These are phyloP conservation scores for Graphium colonna DNA, from an alignment of 2,888 invertebrate genomes.

Conservation along the genomic window DNA sequence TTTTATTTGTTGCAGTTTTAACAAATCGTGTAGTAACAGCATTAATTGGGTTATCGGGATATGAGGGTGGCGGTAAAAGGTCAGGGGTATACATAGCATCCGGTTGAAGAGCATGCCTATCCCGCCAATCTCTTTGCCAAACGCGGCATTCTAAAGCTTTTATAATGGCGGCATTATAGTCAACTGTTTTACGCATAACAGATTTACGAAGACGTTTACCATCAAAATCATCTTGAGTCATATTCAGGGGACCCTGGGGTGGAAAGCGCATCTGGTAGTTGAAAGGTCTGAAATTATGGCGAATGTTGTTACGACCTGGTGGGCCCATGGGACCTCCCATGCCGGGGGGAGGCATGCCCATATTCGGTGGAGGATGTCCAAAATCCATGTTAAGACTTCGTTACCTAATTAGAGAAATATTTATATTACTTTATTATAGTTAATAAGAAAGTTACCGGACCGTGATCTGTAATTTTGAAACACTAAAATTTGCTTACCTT, in stretches of 20 bases:
- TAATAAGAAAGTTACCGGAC: constrained; percentile 14
- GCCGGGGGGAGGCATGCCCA: constrained; percentile 64
- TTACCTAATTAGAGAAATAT: constrained; percentile 72
- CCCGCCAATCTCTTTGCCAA: constrained; percentile 96
- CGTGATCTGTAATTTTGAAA: constrained; percentile 5
- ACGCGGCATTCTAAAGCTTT: constrained; percentile 95
- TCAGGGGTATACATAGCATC: constrained; percentile 97
- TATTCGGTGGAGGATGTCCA: constrained; percentile 70
- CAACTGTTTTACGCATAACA: constrained; percentile 98
- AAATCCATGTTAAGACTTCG: constrained; percentile 72
- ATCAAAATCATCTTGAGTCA: constrained; percentile 94
- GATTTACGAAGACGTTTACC: constrained; percentile 97
- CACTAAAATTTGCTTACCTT: constrained; percentile 53
- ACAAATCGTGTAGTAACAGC: constrained; percentile 97
- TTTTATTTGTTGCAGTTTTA: constrained; percentile 99
- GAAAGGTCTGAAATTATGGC: constrained; percentile 73
- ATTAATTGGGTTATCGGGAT: constrained; percentile 97
- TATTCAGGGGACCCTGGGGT: constrained; percentile 81
- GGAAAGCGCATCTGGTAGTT: constrained; percentile 76
- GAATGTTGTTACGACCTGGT: constrained; percentile 67
- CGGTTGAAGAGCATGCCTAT: constrained; percentile 93
- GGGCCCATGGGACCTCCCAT: constrained; percentile 52
- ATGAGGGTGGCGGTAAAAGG: constrained; percentile 95
- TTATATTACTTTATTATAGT: constrained; percentile 43
- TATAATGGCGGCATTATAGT: constrained; percentile 97